phyloP scores from a whole-genome alignment of 2,797 vertebrate genomes.

The Sebastes diaconus region DNA sequence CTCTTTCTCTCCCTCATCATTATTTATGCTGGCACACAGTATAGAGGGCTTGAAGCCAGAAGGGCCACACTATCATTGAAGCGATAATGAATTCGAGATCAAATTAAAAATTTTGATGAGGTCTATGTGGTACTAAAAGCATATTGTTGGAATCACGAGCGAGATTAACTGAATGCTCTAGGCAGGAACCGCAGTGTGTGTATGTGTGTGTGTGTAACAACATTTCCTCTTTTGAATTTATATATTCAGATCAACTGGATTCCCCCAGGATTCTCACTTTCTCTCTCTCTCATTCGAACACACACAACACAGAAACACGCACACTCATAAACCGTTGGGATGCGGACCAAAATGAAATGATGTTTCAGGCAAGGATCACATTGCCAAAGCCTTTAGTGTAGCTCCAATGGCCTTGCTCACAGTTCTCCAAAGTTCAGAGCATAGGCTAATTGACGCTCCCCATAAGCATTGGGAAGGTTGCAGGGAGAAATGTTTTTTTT shows the following conservation, averaged over 20 bases:
- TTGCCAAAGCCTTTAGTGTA: slow-evolving; percentile 34
- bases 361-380: slow-evolving; percentile 39
- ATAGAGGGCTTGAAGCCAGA: slow-evolving; percentile 42
- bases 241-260: slow-evolving; percentile 36
- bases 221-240: slow-evolving; percentile 21
- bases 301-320: slow-evolving; percentile 2
- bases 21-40: slow-evolving; percentile 47
- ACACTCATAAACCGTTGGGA: slow-evolving; percentile 31
- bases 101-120: slow-evolving; percentile 64
- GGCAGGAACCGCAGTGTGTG: slow-evolving; percentile 5
- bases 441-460: slow-evolving; percentile 24
- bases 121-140: slow-evolving; percentile 38
- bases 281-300: background rate
- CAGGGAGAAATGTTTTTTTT: background rate
- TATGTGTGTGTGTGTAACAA: background rate
- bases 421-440: slow-evolving; percentile 44
- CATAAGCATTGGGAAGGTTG: slow-evolving; percentile 30
- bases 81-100: slow-evolving; percentile 55
- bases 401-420: slow-evolving; percentile 45
- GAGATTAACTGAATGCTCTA: slow-evolving; percentile 38
- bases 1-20: slow-evolving; percentile 20
- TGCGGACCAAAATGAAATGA: slow-evolving; percentile 55
- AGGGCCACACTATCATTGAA: slow-evolving; percentile 49
- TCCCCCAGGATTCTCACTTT: slow-evolving; percentile 22
- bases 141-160: slow-evolving; percentile 49